Evolutionary conservation across 2,113 vertebrate genomes (phyloP).

Genomic region (Catagonus wagneri): DNA sequence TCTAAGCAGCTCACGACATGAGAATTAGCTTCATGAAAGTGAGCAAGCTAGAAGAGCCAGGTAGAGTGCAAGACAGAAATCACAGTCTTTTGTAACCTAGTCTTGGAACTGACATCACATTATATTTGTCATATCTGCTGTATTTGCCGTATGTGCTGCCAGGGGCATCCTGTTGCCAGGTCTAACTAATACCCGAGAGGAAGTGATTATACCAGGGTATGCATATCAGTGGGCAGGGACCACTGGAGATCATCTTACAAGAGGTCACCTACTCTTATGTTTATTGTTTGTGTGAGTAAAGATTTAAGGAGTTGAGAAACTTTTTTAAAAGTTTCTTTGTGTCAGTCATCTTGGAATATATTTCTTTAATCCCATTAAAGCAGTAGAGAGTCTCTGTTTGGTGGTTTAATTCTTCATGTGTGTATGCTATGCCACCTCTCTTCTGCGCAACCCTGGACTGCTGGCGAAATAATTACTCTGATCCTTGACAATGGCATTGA

Average conservation of each 20-base stretch:
- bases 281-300: neutral
- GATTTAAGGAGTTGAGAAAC: conserved; percentile 36
- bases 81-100: neutral
- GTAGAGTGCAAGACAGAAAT: neutral
- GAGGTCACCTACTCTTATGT: neutral
- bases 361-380: conserved; percentile 53
- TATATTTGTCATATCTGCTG: neutral
- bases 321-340: conserved; percentile 65
- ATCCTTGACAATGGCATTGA: conserved; percentile 71
- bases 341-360: conserved; percentile 49
- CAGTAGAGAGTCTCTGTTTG: conserved; percentile 56
- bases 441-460: conserved; percentile 57
- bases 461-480: conserved; percentile 71
- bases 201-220: neutral
- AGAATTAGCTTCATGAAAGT: neutral
- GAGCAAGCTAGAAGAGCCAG: neutral
- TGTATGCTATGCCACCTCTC: conserved; percentile 40
- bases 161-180: neutral
- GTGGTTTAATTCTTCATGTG: conserved; percentile 55
- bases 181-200: neutral
- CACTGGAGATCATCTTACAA: neutral
- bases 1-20: neutral
- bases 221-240: neutral
- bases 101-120: neutral
- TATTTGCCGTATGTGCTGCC: neutral